Percentiles rank a stretch among this genome's conserved stretches.
Conservation (phyloP, 1,140 invertebrate genomes). For the Armadillidium nasatum region DNA sequence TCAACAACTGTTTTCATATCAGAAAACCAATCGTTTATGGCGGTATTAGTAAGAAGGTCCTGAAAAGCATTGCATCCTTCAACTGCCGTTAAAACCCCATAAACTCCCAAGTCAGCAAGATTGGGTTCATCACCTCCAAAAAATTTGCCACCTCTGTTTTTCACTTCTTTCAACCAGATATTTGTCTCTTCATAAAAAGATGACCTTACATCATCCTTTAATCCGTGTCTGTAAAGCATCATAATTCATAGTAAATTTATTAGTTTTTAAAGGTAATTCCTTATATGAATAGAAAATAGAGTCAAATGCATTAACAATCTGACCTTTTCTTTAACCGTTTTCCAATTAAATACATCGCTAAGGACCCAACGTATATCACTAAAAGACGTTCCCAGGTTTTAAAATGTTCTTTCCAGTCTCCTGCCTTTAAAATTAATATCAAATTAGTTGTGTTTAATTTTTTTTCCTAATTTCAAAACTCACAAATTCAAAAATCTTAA, state of each 20-base stretch:
- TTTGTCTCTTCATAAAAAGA: constrained; percentile 86
- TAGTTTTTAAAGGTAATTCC: background rate
- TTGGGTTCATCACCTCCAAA: constrained; percentile 79
- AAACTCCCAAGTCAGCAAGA: constrained; percentile 88
- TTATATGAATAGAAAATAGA: background rate
- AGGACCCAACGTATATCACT: constrained; percentile 89
- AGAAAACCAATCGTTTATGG: constrained; percentile 59
- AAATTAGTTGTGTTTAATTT: too few species aligned
- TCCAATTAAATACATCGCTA: constrained; percentile 88
- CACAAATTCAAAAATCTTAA: too few species aligned
- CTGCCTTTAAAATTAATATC: constrained; percentile 53
- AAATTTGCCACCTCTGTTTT: constrained; percentile 65
- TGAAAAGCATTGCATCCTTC: constrained; percentile 89
- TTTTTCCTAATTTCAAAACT: too few species aligned
- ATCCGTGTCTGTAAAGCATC: constrained; percentile 61
- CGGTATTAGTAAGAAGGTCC: constrained; percentile 70
- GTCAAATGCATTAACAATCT: constrained; percentile 23
- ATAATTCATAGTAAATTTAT: too few species aligned
- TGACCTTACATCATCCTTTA: constrained; percentile 81
- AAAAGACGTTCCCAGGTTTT: constrained; percentile 73
- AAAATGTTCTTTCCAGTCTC: constrained; percentile 88
- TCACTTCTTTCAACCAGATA: constrained; percentile 69
- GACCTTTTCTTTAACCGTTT: constrained; percentile 81
- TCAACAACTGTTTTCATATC: constrained; percentile 50
- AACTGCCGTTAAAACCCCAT: constrained; percentile 88